Evolutionary conservation across 2,888 invertebrate species (phyloP).

Genomic region (Lasioglossum morio): DNA sequence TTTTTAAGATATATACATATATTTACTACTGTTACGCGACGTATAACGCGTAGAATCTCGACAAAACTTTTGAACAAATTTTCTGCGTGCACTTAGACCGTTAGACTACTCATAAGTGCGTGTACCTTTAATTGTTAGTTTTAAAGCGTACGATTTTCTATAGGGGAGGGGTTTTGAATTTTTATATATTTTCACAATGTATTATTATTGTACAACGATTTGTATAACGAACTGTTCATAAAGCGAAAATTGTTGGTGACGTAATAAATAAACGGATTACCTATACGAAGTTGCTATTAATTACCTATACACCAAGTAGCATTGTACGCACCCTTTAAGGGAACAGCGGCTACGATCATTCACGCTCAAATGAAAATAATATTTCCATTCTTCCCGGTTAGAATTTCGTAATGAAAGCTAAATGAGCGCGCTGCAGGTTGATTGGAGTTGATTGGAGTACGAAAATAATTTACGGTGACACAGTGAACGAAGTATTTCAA

Average conservation of each 20-base stretch:
- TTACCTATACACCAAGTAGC: not conserved
- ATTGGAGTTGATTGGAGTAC: not conserved
- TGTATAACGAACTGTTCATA: not conserved
- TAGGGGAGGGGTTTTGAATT: not conserved
- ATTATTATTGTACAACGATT: not conserved
- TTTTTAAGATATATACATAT: constrained; percentile 7
- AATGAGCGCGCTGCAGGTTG: not conserved
- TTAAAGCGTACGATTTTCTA: not conserved
- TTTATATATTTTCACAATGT: constrained; percentile 6
- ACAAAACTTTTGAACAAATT: constrained; percentile 29
- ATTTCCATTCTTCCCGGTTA: not conserved
- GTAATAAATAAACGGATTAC: not conserved
- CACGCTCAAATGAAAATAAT: not conserved
- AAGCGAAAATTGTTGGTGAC: not conserved
- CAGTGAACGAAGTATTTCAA: not conserved
- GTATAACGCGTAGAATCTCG: constrained; percentile 20
- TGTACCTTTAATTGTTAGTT: not conserved
- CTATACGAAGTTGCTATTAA: not conserved
- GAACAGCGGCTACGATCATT: not conserved
- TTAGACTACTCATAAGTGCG: not conserved
- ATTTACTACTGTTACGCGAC: constrained; percentile 1
- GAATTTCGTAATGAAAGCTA: not conserved
- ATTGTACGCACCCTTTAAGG: not conserved
- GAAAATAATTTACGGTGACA: not conserved
- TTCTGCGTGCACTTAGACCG: not conserved